A percentile compares a stretch with the other conserved stretches of the same genome.
Conservation (phyloP, 2,888 invertebrate genomes). For the Cerastis leucographa region DNA sequence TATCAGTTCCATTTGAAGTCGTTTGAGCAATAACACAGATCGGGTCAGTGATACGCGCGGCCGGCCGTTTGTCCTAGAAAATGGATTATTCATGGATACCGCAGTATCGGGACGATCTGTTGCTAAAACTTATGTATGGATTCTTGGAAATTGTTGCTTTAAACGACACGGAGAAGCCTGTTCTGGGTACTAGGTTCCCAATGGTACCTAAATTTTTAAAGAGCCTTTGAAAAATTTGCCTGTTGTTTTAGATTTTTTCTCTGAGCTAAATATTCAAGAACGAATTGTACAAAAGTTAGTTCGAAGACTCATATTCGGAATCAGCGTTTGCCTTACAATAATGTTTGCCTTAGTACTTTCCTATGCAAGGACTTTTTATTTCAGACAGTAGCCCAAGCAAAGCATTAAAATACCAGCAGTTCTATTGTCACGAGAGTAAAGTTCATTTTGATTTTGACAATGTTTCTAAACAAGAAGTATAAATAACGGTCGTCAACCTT, state of each 20-base stretch:
- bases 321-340: too few species aligned
- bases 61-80: conserved; percentile 66
- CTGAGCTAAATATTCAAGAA: neutral
- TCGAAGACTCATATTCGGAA: neutral
- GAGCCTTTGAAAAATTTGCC: neutral
- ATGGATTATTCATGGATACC: conserved; percentile 73
- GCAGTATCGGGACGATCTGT: conserved; percentile 53
- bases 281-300: neutral
- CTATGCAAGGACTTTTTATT: neutral
- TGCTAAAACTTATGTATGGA: conserved; percentile 45
- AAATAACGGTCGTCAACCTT: neutral
- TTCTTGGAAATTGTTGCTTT: conserved; percentile 4
- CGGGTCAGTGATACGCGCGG: conserved; percentile 71
- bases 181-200: neutral
- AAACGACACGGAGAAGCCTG: neutral
- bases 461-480: neutral
- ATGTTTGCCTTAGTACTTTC: too few species aligned
- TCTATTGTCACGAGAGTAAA: neutral
- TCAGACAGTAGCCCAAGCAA: neutral
- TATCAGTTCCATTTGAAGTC: conserved; percentile 69
- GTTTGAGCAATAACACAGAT: conserved; percentile 75
- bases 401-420: neutral
- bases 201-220: neutral
- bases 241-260: neutral
- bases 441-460: neutral